A percentile compares a stretch with the other conserved stretches of the same genome.
Conservation (phyloP, 2,888 invertebrate species). For the Rapana venosa region DNA sequence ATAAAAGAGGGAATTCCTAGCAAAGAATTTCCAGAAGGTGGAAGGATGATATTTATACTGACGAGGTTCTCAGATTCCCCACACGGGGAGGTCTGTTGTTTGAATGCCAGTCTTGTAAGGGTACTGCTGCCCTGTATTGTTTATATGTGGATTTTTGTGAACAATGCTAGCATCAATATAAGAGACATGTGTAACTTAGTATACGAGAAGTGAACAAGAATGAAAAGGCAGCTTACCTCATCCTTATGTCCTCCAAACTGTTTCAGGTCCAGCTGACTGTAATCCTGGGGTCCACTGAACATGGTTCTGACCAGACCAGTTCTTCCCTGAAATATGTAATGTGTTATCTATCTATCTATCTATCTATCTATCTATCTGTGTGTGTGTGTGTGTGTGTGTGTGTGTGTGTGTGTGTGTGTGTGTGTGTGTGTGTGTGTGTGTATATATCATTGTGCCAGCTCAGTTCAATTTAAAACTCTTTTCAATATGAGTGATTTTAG, state of each 20-base stretch:
- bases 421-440: constrained; percentile 30
- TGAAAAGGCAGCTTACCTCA: constrained; percentile 62
- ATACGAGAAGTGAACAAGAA: too few species aligned
- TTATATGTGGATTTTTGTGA: neutral
- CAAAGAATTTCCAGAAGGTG: too few species aligned
- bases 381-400: constrained; percentile 33
- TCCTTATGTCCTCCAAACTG: constrained; percentile 75
- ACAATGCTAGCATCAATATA: neutral
- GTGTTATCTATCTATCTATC: neutral
- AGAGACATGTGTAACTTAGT: too few species aligned
- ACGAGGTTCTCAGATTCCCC: too few species aligned
- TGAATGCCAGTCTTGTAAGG: too few species aligned
- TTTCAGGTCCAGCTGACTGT: constrained; percentile 64
- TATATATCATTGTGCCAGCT: neutral
- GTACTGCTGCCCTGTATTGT: too few species aligned
- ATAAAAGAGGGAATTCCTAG: too few species aligned
- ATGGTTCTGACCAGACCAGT: constrained; percentile 42
- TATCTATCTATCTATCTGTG: neutral
- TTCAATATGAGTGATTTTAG: neutral
- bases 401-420: constrained; percentile 36
- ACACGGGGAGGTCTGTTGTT: too few species aligned
- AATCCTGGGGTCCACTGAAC: constrained; percentile 68
- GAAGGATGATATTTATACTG: too few species aligned
- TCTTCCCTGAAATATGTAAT: neutral
- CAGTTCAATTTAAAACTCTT: neutral